Evolutionary conservation across 2,113 vertebrate genomes (phyloP), one percentile per base, ranked within the genome.

Genomic region (Paratilapia polleni): DNA sequence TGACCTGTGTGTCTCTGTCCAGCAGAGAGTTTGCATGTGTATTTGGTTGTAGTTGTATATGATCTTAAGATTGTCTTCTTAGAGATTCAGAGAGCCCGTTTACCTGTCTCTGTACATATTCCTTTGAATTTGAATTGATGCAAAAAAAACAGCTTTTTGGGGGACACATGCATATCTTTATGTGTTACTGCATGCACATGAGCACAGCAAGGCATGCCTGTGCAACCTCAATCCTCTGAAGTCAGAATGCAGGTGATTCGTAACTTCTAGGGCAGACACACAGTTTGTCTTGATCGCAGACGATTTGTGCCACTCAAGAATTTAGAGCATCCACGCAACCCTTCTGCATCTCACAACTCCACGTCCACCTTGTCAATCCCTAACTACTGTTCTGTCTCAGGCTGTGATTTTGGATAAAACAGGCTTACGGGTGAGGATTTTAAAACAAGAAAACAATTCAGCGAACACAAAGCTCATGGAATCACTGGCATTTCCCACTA

Each of bases 1-100:
- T 94, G 94, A 94, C 90, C 89, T 88, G 59, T 86, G 77, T 74
- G 83, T 79, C 84, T 89, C 49, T 49, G 24, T 84, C 90, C 86
- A 91, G 76, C 85, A 81, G 86, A 83, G 88, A 80, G 34, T 24
- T 60, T 68, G 54, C 41, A 59, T 88, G 78, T 77, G 61, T 84
- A 22, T 87, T 81, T 89, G 34, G 68, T 80, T 80, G 49, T 62
- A 20, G 63, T n/a, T 66, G 36, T 54, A 7, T 79, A 31, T 75
- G 22, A 83, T 80, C 47, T 77, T 74, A 20, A 79, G 24, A 68
- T 77, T 59, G 61, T 31, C 19, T 61, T 52, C 36, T 56, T 76
- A 31, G 10, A 31, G n/a, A 6, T 9, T 34, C 28, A 1, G 41
- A 38, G 58, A 43, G 57, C 14, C 41, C 54, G 28, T 80, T 62